Evolutionary conservation across 2,888 invertebrate genomes (phyloP).

Genomic region (Cataglyphis rosenhaueri): DNA sequence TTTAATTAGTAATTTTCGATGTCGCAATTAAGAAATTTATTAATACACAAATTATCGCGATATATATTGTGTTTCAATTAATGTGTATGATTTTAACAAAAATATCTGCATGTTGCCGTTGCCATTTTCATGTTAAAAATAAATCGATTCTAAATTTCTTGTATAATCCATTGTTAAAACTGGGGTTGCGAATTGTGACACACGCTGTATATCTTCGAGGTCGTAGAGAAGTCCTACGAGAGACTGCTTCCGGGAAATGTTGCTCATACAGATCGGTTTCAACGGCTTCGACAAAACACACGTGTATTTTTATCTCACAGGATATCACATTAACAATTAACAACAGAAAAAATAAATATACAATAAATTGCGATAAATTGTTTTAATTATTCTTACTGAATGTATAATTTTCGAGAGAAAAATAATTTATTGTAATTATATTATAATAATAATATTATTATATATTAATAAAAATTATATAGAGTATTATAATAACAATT

Average conservation of each 20-base stretch:
- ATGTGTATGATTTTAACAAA: neutral
- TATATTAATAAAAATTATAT: no score
- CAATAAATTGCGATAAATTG: neutral
- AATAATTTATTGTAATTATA: no score
- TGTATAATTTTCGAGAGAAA: neutral
- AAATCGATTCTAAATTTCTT: neutral
- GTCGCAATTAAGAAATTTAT: neutral
- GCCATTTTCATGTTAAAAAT: neutral
- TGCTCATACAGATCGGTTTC: neutral
- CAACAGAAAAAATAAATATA: neutral
- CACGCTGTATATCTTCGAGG: constrained; percentile 23
- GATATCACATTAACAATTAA: neutral
- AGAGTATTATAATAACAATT: no score
- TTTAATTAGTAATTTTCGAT: neutral
- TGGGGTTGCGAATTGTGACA: neutral
- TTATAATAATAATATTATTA: no score
- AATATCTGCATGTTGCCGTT: neutral
- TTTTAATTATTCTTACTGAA: neutral
- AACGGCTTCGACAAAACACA: constrained; percentile 24
- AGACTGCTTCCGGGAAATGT: constrained; percentile 19
- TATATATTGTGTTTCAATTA: neutral
- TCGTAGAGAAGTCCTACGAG: constrained; percentile 8
- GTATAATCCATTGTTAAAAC: neutral
- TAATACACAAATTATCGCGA: neutral
- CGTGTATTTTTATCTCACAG: neutral